A percentile compares a stretch with the other conserved stretches of the same genome.
phyloP scores from a whole-genome alignment of 2,113 vertebrate species.

The human (Homo sapiens) region DNA sequence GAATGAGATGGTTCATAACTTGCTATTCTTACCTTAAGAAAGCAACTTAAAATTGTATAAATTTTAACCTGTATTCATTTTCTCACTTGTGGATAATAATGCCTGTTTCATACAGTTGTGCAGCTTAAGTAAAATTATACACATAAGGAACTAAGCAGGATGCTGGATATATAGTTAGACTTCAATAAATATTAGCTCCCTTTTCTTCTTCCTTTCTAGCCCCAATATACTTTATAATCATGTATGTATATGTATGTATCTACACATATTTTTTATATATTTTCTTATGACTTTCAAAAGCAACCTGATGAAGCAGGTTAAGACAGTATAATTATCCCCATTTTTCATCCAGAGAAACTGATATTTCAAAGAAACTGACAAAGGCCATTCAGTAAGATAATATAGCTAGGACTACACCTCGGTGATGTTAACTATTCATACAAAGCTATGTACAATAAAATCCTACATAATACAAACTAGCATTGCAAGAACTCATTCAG shows the following conservation, averaged over 20 bases:
- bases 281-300: constrained; percentile 43
- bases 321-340: background rate
- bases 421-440: background rate
- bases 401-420: background rate
- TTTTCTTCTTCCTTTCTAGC: background rate
- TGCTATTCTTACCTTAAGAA: background rate
- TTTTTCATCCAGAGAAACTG: constrained; percentile 42
- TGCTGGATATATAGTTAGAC: background rate
- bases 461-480: background rate
- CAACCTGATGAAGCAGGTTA: constrained; percentile 19
- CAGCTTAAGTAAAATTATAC: background rate
- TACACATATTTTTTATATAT: background rate
- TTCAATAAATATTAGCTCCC: constrained; percentile 1
- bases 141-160: background rate
- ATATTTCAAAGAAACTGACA: constrained; percentile 7
- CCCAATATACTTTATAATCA: background rate
- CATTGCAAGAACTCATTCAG: background rate
- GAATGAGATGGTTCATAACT: background rate
- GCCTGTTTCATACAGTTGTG: background rate
- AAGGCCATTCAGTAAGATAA: background rate
- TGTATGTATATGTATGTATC: background rate
- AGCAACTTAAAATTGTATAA: background rate
- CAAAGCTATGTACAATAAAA: background rate
- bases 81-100: background rate
- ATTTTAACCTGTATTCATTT: background rate